Evolutionary conservation across 2,797 vertebrate species (phyloP).

Genomic region (Pangasius sanitwongsei): DNA sequence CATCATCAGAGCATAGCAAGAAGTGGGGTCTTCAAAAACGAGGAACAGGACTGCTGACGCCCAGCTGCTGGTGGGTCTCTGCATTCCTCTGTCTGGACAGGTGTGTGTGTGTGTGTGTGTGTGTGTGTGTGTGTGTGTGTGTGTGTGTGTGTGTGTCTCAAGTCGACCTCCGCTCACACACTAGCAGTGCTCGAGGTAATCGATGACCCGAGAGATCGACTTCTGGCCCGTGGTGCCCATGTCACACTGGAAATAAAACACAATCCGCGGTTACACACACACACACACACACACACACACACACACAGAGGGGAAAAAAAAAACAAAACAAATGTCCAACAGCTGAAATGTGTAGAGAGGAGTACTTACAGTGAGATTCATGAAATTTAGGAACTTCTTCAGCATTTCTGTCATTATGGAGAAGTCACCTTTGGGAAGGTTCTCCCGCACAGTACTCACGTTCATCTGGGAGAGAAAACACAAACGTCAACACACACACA

Average conservation of each 20-base stretch:
- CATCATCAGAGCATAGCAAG: conserved; percentile 14
- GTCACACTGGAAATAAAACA: conserved; percentile 81
- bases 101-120: conserved; percentile 15
- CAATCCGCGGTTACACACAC: neutral
- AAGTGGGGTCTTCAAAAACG: neutral
- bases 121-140: conserved; percentile 24
- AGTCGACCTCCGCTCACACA: conserved; percentile 55
- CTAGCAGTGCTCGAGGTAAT: conserved; percentile 99
- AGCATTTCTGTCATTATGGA: conserved; percentile 99
- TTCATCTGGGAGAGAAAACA: conserved; percentile 81
- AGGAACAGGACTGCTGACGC: neutral
- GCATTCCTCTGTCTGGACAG: neutral
- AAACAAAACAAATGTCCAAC: neutral
- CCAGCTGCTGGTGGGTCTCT: conserved; percentile 8
- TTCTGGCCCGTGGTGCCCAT: conserved; percentile 97
- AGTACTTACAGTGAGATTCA: conserved; percentile 97
- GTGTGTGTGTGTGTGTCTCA: conserved; percentile 39
- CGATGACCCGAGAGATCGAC: conserved; percentile 96
- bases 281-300: conserved; percentile 6
- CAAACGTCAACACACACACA: neutral
- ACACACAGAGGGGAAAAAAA: neutral
- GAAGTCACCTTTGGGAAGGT: conserved; percentile 95
- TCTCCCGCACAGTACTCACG: conserved; percentile 95
- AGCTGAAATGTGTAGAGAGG: neutral
- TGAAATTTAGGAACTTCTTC: conserved; percentile 98